A percentile compares a stretch with the other conserved stretches of the same genome.
Conservation (phyloP, 2,113 vertebrate genomes). For the Psilopogon haemacephalus region DNA sequence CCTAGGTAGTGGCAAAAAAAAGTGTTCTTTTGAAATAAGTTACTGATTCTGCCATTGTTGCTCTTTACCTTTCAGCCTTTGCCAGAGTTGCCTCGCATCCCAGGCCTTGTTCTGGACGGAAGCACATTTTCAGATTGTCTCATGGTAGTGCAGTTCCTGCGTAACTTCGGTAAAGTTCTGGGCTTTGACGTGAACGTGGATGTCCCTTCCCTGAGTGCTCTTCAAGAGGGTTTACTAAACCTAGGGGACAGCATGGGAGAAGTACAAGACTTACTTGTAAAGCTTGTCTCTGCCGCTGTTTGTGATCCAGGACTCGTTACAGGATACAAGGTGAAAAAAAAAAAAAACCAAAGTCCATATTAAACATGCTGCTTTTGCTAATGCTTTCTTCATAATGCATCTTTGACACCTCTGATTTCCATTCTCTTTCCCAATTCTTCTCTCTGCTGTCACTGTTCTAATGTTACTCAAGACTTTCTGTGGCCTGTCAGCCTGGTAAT, state of each 20-base stretch:
- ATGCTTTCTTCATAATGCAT: fast-evolving
- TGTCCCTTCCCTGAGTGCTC: slow-evolving; percentile 81
- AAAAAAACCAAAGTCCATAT: not conserved
- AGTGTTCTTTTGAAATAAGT: not conserved
- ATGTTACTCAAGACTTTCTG: not conserved
- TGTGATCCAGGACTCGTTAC: slow-evolving; percentile 90
- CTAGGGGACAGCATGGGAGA: slow-evolving; percentile 82
- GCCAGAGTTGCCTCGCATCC: slow-evolving; percentile 86
- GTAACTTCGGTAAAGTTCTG: slow-evolving; percentile 92
- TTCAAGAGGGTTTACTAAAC: slow-evolving; percentile 93
- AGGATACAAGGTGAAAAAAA: slow-evolving; percentile 86
- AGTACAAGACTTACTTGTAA: slow-evolving; percentile 91
- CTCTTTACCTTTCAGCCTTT: slow-evolving; percentile 77
- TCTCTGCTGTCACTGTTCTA: not conserved
- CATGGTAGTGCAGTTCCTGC: slow-evolving; percentile 93
- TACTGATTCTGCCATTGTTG: not conserved
- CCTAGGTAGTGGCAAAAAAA: not conserved
- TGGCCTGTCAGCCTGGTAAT: not conserved
- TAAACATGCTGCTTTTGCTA: not conserved
- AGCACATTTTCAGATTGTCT: slow-evolving; percentile 89
- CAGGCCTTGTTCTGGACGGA: slow-evolving; percentile 88
- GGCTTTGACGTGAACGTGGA: slow-evolving; percentile 83
- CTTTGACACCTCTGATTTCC: not conserved
- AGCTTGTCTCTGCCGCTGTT: slow-evolving; percentile 88
- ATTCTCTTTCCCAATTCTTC: not conserved